These are phyloP conservation scores for Hipposideros armiger DNA, from an alignment of 2,113 vertebrate genomes.

Conservation along the genomic window DNA sequence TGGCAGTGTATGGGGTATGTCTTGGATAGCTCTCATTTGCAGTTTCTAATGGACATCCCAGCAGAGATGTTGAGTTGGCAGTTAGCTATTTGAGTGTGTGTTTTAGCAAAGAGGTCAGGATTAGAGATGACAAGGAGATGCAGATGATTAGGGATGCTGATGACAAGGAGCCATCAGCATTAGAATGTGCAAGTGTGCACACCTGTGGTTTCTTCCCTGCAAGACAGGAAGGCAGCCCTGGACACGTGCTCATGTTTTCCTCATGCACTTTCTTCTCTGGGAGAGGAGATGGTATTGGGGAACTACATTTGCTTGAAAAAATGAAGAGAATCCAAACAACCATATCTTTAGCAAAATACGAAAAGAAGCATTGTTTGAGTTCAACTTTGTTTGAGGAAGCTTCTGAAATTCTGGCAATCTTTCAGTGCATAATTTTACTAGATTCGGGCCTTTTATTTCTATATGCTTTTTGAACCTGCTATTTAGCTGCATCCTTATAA, in stretches of 20 bases:
- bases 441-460: constrained; percentile 35
- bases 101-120: neutral
- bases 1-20: neutral
- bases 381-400: neutral
- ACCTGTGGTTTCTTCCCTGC: neutral
- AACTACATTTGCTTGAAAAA: neutral
- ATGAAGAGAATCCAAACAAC: neutral
- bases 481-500: neutral
- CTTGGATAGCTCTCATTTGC: neutral
- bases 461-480: constrained; percentile 14
- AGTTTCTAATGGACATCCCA: neutral
- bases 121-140: neutral
- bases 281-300: neutral
- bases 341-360: neutral
- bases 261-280: neutral
- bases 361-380: neutral
- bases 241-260: neutral
- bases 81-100: neutral
- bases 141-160: too few species aligned
- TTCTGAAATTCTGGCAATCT: constrained; percentile 36
- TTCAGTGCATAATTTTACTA: constrained; percentile 31
- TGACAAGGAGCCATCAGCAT: neutral
- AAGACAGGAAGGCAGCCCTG: accelerated
- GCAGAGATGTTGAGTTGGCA: neutral
- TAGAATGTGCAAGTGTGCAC: neutral